phyloP scores from a whole-genome alignment of 2,113 vertebrate genomes.

The Macquaria australasica region DNA sequence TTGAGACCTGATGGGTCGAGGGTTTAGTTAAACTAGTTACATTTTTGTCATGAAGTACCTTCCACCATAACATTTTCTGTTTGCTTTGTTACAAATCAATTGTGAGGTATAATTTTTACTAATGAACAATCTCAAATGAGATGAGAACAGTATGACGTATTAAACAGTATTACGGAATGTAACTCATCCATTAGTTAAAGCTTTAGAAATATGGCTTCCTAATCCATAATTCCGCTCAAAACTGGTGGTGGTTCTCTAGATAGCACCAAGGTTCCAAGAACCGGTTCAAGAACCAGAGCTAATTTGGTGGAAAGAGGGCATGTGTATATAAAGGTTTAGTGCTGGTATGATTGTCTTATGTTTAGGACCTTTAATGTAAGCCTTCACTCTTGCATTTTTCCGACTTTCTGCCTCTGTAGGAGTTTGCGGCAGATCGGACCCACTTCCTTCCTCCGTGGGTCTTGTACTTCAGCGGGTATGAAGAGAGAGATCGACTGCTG shows the following conservation, averaged over 20 bases:
- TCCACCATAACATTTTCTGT: not conserved
- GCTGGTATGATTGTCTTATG: not conserved
- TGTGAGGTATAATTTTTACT: not conserved
- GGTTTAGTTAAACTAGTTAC: not conserved
- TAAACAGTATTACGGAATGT: not conserved
- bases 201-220: not conserved
- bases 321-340: not conserved
- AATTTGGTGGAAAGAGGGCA: too few species aligned
- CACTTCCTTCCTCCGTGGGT: slow-evolving; percentile 93
- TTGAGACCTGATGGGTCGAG: not conserved
- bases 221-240: not conserved
- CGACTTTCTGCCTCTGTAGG: slow-evolving; percentile 77
- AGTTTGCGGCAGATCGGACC: slow-evolving; percentile 89
- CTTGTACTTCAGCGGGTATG: slow-evolving; percentile 93
- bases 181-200: not conserved
- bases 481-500: slow-evolving; percentile 92
- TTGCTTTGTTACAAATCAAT: not conserved
- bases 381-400: not conserved
- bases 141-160: not conserved
- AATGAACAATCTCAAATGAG: not conserved
- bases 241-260: too few species aligned
- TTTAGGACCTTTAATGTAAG: not conserved
- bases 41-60: not conserved
- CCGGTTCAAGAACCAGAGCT: too few species aligned
- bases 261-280: too few species aligned